phyloP scores from a whole-genome alignment of 2,797 vertebrate species.

The Lepus oiostolus region DNA sequence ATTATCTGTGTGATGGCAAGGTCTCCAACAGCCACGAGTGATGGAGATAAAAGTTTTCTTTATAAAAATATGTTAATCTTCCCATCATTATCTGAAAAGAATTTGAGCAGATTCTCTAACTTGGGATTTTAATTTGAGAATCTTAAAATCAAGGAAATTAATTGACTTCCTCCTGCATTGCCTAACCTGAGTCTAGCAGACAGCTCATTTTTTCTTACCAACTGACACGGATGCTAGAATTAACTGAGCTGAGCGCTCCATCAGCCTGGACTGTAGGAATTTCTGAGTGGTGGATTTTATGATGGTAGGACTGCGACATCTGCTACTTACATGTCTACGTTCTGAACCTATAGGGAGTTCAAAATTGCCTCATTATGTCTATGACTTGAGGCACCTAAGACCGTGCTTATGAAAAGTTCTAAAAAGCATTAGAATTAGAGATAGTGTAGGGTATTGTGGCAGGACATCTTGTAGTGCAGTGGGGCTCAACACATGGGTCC shows the following conservation, averaged over 20 bases:
- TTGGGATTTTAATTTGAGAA: conserved; percentile 23
- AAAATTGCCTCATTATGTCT: neutral
- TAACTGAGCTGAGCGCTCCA: neutral
- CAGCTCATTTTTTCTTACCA: neutral
- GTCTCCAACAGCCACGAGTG: neutral
- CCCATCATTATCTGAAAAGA: neutral
- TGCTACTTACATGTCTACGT: neutral
- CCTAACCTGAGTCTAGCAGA: neutral
- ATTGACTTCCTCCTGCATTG: neutral
- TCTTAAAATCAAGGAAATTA: conserved; percentile 5
- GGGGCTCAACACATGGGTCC: neutral
- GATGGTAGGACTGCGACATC: neutral
- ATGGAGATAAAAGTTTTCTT: neutral
- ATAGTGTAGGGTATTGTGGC: neutral
- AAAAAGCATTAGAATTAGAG: neutral
- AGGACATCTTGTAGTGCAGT: neutral
- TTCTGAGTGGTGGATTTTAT: neutral
- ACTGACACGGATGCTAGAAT: neutral
- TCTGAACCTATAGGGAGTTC: neutral
- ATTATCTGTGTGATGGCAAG: neutral
- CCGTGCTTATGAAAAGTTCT: neutral
- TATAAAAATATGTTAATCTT: conserved; percentile 6
- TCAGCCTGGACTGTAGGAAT: too few species aligned
- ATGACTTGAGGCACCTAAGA: neutral
- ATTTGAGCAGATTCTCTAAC: neutral